phyloP scores from a whole-genome alignment of 2,113 vertebrate genomes.

The Maccullochella peelii region DNA sequence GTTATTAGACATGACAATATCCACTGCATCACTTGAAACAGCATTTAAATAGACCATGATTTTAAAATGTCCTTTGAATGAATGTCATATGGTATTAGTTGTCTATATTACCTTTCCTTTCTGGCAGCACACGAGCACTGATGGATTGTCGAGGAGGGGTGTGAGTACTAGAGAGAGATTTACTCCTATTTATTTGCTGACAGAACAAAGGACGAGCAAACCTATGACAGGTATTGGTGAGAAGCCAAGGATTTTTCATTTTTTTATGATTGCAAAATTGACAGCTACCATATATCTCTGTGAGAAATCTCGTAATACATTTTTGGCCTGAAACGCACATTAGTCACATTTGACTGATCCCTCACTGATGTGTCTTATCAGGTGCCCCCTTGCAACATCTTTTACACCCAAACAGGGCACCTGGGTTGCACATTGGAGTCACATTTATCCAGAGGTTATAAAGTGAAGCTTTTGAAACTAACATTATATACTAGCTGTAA shows the following conservation, averaged over 20 bases:
- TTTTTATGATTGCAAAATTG: constrained; percentile 55
- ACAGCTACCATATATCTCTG: constrained; percentile 25
- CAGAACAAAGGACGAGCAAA: constrained; percentile 50
- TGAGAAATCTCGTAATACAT: constrained; percentile 35
- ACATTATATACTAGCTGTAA: neutral
- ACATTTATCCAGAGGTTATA: too few species aligned
- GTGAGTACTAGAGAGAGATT: constrained; percentile 45
- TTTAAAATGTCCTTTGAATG: neutral
- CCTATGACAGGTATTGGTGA: constrained; percentile 65
- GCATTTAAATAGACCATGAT: neutral
- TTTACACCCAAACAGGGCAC: constrained; percentile 1
- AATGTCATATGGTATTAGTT: neutral
- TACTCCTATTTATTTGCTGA: constrained; percentile 77
- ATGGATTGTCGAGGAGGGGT: constrained; percentile 33
- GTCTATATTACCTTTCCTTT: constrained; percentile 61
- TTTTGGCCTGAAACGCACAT: constrained; percentile 58
- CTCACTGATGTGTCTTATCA: constrained; percentile 23
- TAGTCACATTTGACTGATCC: constrained; percentile 43
- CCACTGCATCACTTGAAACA: neutral
- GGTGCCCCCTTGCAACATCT: constrained; percentile 31
- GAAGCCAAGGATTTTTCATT: constrained; percentile 59
- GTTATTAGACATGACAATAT: neutral
- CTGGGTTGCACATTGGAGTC: neutral
- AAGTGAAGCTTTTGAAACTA: neutral
- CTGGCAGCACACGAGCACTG: constrained; percentile 25